phyloP scores from a whole-genome alignment of 2,797 vertebrate genomes.

The Podarcis lilfordi region DNA sequence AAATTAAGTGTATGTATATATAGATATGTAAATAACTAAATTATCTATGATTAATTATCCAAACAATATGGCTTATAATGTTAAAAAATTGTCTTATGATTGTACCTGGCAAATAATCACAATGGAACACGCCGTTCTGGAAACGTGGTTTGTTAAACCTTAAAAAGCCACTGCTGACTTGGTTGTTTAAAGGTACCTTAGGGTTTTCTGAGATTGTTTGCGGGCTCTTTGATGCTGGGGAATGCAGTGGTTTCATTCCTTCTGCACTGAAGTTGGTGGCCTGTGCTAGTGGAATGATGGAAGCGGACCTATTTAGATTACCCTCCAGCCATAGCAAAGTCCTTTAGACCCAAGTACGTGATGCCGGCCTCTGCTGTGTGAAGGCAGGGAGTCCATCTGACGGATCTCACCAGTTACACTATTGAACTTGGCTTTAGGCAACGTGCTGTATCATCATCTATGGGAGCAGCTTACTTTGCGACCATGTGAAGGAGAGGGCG shows the following conservation, averaged over 20 bases:
- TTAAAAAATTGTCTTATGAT: conserved; percentile 22
- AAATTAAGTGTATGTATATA: background rate
- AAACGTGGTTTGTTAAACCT: background rate
- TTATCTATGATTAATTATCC: conserved; percentile 21
- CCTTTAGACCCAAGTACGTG: background rate
- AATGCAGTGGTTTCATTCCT: background rate
- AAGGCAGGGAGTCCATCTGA: background rate
- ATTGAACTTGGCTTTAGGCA: background rate
- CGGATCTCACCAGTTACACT: background rate
- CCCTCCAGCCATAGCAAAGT: background rate
- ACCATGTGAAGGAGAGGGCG: background rate
- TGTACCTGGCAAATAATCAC: conserved; percentile 18
- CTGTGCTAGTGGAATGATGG: background rate
- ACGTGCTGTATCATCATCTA: background rate
- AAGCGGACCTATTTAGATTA: background rate
- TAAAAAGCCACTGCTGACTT: background rate
- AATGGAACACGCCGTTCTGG: conserved; percentile 11
- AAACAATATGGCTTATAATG: background rate
- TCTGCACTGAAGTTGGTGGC: background rate
- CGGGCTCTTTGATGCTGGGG: background rate
- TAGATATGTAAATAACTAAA: conserved; percentile 33
- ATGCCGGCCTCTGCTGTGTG: background rate
- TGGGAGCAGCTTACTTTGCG: background rate
- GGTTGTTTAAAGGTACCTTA: background rate
- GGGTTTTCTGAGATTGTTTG: background rate